These are phyloP conservation scores for Meriones unguiculatus DNA, from an alignment of 2,113 vertebrate genomes.

Conservation along the genomic window DNA sequence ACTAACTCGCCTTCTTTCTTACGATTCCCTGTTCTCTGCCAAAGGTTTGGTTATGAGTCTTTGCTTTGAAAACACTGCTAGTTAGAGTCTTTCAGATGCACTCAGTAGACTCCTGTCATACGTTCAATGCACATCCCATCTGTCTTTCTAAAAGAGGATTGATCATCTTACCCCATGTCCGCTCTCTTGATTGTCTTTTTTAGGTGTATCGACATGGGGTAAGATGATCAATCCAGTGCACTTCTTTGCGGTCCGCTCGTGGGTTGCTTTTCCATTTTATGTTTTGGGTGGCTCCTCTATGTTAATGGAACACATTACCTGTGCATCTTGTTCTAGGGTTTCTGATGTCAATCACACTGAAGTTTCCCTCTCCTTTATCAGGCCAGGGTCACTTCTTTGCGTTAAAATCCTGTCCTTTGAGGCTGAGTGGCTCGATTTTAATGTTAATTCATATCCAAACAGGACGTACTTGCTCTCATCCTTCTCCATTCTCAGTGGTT, in stretches of 20 bases:
- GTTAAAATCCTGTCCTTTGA: constrained; percentile 35
- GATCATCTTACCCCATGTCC: too few species aligned
- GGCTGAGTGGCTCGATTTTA: constrained; percentile 70
- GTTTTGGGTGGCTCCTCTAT: not conserved
- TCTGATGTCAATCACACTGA: constrained; percentile 7
- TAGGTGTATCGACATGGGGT: too few species aligned
- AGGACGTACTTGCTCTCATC: constrained; percentile 62
- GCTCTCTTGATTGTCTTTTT: too few species aligned
- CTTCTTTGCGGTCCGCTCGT: not conserved
- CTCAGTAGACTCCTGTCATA: too few species aligned
- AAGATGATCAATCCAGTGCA: too few species aligned
- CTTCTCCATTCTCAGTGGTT: constrained; percentile 12
- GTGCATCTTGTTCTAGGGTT: not conserved
- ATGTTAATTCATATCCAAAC: constrained; percentile 76
- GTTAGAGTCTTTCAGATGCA: too few species aligned
- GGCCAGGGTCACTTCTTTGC: not conserved
- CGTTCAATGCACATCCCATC: too few species aligned
- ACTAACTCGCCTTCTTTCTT: too few species aligned
- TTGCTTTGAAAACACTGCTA: too few species aligned
- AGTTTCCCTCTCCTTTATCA: constrained; percentile 41
- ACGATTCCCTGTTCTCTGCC: too few species aligned
- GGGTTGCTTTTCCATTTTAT: not conserved
- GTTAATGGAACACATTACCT: not conserved
- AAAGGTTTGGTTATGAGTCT: too few species aligned
- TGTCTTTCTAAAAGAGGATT: too few species aligned